Base-by-base conservation (phyloP, 2,113 vertebrate species). In the Albula glossodonta region DNA sequence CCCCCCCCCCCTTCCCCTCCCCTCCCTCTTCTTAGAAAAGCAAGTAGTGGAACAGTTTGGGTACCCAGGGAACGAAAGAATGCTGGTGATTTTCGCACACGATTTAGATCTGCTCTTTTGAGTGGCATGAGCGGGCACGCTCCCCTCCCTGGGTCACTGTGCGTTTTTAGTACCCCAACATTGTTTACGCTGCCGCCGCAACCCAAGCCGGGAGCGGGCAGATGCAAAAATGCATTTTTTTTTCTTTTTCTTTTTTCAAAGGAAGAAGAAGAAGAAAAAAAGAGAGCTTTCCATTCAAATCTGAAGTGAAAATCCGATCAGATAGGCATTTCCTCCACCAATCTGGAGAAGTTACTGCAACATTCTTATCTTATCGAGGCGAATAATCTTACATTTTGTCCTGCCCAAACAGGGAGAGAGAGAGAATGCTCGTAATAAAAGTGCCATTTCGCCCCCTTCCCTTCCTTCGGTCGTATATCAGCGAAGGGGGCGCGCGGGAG, bases 1-100 rank as follows among this genome's bases (percentile, higher is more conserved):
- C 31, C 80, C 81, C 52, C 74, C 84, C 92, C 90, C 88, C 83
- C 82, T 15, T 78, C 51, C 82, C 7, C 41, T 88, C 88, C 91
- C 90, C 89, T 92, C 84, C 91, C 89, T 92, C 90, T 93, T 94
- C 92, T 93, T 93, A 93, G 93, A 94, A 94, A 95, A 93, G 92
- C 90, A 91, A 94, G 90, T 89, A 89, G 87, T 90, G 88, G 92
- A 94, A 91, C 83, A 92, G 85, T 90, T 88, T 84, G 51, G 85
- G 91, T 91, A 95, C 92, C 93, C 88, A 90, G 95, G 94, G 94
- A 94, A 94, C 93, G 93, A 87, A 95, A 90, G 94, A 94, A 95
- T 94, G 94, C 89, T 90, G 90, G 48, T 85, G 90, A 93, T 91
- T 93, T 90, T 93, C 90, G 92, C 90, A 93, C 90, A 88, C 90